Evolutionary conservation across 2,888 invertebrate species (phyloP).

Genomic region (Exocentrus adspersus): DNA sequence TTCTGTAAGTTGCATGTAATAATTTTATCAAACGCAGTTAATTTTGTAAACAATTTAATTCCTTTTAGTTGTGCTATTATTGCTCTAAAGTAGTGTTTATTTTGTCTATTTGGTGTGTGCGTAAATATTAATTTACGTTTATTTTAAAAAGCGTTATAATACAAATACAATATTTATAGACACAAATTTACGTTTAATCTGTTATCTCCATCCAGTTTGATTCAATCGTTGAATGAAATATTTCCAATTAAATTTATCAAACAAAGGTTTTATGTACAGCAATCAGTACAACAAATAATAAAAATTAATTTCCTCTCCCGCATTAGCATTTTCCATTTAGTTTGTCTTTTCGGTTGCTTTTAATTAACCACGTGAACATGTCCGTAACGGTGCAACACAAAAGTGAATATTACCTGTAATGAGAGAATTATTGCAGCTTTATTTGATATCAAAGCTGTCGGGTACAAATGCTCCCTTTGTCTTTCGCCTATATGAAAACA

Average conservation of each 20-base stretch:
- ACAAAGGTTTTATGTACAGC: conserved; percentile 17
- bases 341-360: conserved; percentile 9
- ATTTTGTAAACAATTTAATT: too few species aligned
- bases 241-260: conserved; percentile 30
- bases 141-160: too few species aligned
- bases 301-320: conserved; percentile 25
- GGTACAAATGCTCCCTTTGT: conserved; percentile 4
- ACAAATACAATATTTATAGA: conserved; percentile 9
- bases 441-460: conserved; percentile 12
- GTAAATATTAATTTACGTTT: conserved; percentile 16
- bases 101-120: too few species aligned
- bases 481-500: neutral
- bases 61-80: too few species aligned
- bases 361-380: conserved; percentile 7
- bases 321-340: conserved; percentile 27
- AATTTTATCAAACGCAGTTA: too few species aligned
- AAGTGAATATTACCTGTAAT: conserved; percentile 13
- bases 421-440: conserved; percentile 7
- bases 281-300: conserved; percentile 27
- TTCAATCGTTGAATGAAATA: conserved; percentile 22
- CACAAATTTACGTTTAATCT: conserved; percentile 20
- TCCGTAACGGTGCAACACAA: conserved; percentile 2
- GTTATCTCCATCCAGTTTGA: conserved; percentile 2
- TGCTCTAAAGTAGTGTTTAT: too few species aligned
- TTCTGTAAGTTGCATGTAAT: too few species aligned